Conservation (phyloP, 2,113 vertebrate species). For the Aspiorhynchus laticeps region DNA sequence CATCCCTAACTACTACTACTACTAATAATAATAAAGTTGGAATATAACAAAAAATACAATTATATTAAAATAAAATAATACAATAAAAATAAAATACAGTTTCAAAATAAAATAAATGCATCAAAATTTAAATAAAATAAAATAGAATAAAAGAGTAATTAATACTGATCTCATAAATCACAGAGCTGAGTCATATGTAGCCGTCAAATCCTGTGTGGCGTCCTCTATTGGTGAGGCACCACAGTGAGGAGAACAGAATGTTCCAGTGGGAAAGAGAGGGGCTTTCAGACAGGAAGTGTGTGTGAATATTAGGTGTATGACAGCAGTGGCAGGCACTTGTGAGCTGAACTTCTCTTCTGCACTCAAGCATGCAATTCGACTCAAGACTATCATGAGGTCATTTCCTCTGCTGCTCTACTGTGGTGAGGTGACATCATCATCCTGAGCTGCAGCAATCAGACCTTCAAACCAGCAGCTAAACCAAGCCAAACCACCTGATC, state of each 20-base stretch:
- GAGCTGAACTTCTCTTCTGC: neutral
- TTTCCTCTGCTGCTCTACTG: neutral
- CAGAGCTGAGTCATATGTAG: no score
- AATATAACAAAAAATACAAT: no score
- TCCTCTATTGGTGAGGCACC: neutral
- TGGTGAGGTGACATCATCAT: neutral
- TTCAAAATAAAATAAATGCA: neutral
- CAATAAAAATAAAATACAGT: neutral
- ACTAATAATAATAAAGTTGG: no score
- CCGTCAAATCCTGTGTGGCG: neutral
- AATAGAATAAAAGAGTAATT: no score
- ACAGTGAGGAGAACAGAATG: neutral
- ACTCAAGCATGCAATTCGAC: neutral
- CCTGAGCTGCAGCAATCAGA: neutral
- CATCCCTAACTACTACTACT: no score
- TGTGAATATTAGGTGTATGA: neutral
- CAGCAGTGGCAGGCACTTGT: neutral
- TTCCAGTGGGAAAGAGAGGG: neutral
- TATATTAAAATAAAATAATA: neutral
- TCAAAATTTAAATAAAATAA: no score
- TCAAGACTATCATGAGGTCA: neutral
- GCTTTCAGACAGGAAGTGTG: conserved; percentile 36
- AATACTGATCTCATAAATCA: no score
- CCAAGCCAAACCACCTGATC: neutral
- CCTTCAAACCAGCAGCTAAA: neutral